Percentiles rank a stretch among this genome's conserved stretches.
These are phyloP conservation scores for Strigamia maritima DNA, from an alignment of 2,888 invertebrate species.

Conservation along the genomic window DNA sequence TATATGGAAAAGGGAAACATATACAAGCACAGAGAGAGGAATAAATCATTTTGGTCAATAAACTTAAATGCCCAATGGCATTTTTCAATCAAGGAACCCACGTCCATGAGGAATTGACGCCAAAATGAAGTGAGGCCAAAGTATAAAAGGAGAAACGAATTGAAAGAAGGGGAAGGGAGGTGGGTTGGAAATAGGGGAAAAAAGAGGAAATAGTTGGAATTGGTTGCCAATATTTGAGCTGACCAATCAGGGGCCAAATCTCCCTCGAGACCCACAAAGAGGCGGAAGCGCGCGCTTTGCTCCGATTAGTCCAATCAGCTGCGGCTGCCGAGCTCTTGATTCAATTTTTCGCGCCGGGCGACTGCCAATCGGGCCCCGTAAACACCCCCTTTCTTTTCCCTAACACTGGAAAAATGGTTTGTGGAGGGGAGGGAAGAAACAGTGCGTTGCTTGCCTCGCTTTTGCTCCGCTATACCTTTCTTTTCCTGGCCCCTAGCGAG, in stretches of 20 bases:
- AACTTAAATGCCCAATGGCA: not conserved
- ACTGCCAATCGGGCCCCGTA: not conserved
- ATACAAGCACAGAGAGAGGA: not conserved
- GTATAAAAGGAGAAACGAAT: not conserved
- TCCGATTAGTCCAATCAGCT: conserved; percentile 20
- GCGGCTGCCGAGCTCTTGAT: conserved; percentile 11
- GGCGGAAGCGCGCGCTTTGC: conserved; percentile 7
- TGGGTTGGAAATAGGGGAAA: conserved; percentile 9
- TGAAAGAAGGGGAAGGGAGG: not conserved
- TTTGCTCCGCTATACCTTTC: too few relatives aligned
- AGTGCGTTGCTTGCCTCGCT: not conserved
- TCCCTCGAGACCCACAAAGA: conserved; percentile 13
- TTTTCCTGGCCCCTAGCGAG: not conserved
- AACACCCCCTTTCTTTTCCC: not conserved
- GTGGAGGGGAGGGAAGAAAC: not conserved
- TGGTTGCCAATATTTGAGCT: conserved; percentile 19
- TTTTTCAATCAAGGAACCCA: not conserved
- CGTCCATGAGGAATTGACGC: not conserved
- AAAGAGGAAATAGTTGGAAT: conserved; percentile 8
- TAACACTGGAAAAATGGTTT: not conserved
- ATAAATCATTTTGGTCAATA: not conserved
- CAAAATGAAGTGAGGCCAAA: not conserved
- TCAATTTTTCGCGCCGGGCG: conserved; percentile 7
- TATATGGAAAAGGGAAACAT: not conserved
- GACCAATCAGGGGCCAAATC: conserved; percentile 18